Percentiles rank a stretch among this genome's conserved stretches.
These are phyloP conservation scores for Oasisia sp. DNA, from an alignment of 2,888 invertebrate genomes.

Conservation along the genomic window DNA sequence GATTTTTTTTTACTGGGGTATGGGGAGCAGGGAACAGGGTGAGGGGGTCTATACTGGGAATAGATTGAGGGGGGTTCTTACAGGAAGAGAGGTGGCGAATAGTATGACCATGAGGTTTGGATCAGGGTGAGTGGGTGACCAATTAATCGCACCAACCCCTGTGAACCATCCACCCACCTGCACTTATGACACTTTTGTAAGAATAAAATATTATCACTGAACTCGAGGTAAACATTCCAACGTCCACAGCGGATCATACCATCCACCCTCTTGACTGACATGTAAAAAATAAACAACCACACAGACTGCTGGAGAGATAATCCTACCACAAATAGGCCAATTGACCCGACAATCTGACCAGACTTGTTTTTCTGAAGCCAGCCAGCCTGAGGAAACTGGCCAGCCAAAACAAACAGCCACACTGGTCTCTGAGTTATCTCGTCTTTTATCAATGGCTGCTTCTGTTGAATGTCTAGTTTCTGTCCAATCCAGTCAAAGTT, in stretches of 20 bases:
- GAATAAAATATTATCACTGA: neutral
- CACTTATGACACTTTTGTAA: neutral
- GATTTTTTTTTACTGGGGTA: no score
- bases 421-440: neutral
- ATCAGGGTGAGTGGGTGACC: no score
- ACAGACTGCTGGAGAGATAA: neutral
- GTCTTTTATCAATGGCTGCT: neutral
- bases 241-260: neutral
- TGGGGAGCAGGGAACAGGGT: no score
- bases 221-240: neutral
- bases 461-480: neutral
- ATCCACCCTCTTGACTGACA: neutral
- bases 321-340: neutral
- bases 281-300: neutral
- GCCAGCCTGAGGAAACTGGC: neutral
- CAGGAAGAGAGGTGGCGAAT: no score
- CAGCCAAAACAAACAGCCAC: neutral
- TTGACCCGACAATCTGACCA: neutral
- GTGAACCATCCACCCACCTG: neutral
- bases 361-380: neutral
- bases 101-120: no score
- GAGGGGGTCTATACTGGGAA: no score
- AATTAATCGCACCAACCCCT: neutral
- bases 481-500: neutral
- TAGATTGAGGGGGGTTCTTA: no score